phyloP scores from a whole-genome alignment of 1,140 invertebrate genomes.

The Drosophila murphyi region DNA sequence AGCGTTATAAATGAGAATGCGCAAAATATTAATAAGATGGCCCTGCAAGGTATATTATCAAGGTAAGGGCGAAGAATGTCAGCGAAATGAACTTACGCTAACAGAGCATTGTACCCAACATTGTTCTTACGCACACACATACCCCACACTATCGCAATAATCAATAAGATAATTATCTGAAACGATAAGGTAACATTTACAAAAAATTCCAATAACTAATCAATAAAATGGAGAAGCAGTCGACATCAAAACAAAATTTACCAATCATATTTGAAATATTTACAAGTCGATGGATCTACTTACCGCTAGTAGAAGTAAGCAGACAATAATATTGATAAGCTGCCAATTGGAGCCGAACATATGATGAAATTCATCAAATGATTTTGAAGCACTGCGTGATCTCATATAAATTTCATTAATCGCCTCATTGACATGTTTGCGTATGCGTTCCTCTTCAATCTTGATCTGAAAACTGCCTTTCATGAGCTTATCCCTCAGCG shows the following conservation, averaged over 20 bases:
- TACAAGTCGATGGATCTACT: background rate
- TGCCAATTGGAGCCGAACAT: background rate
- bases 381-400: background rate
- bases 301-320: background rate
- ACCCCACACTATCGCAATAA: background rate
- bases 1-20: constrained; percentile 7
- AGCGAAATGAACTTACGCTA: background rate
- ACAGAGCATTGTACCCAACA: background rate
- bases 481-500: background rate
- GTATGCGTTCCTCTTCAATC: background rate
- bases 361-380: background rate
- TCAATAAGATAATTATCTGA: constrained; percentile 6
- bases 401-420: background rate
- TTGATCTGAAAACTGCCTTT: background rate
- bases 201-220: background rate
- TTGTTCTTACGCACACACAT: background rate
- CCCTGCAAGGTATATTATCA: background rate
- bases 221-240: too few relatives aligned
- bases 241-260: too few relatives aligned
- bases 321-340: background rate
- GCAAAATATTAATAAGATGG: constrained; percentile 6
- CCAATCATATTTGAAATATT: too few relatives aligned
- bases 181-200: background rate
- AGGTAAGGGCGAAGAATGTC: too few relatives aligned
- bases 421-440: background rate